phyloP scores from a whole-genome alignment of 37 sponge, comb jelly and placozoan genomes.

The Amphimedon queenslandica region DNA sequence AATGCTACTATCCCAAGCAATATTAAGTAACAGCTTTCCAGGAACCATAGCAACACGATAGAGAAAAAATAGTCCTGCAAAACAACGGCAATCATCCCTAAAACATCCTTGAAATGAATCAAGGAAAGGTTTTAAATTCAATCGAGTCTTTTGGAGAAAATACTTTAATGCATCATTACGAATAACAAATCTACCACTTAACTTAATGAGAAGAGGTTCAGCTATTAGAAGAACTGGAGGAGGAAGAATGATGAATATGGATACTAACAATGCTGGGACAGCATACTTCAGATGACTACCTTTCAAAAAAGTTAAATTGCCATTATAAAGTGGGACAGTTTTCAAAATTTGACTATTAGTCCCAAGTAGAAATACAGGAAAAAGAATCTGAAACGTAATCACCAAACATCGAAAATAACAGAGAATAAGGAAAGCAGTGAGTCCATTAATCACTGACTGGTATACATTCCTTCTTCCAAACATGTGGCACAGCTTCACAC shows the following conservation, averaged over 20 bases:
- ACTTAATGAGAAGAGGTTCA: neutral
- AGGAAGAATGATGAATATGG: neutral
- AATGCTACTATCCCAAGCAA: neutral
- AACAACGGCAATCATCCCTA: neutral
- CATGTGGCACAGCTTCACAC: neutral
- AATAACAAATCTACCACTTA: neutral
- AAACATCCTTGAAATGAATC: conserved; percentile 14
- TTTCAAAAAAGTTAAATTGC: neutral
- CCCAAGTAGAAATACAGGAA: neutral
- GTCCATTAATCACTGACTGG: neutral
- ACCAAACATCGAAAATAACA: conserved; percentile 3
- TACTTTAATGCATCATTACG: neutral
- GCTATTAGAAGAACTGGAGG: neutral
- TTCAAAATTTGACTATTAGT: neutral
- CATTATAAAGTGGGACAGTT: neutral
- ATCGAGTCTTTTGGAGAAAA: neutral
- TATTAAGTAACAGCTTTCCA: neutral
- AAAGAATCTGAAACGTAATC: neutral
- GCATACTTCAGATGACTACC: neutral
- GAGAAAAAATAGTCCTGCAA: conserved; percentile 4
- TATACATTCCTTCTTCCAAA: neutral
- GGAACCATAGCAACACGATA: neutral
- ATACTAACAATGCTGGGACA: neutral
- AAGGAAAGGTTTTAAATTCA: conserved; percentile 1
- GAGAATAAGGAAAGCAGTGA: conserved; percentile 3